A percentile compares a stretch with the other conserved stretches of the same genome.
These are phyloP conservation scores for Bucco capensis DNA, from an alignment of 2,113 vertebrate species.

Conservation along the genomic window DNA sequence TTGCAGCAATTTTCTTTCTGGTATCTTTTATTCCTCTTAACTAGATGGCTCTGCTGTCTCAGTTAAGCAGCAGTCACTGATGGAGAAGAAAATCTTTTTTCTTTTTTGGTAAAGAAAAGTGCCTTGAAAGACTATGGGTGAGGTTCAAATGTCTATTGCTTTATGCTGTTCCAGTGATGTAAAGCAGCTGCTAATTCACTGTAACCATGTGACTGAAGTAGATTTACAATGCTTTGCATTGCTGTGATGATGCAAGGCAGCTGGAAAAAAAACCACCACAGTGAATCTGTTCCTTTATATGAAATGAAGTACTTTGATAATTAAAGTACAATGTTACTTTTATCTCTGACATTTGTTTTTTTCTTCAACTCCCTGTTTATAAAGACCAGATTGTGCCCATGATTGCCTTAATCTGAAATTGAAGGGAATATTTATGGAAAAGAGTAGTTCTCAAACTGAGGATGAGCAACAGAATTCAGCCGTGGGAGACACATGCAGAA, in stretches of 20 bases:
- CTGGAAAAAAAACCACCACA: slow-evolving; percentile 26
- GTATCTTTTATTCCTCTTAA: not conserved
- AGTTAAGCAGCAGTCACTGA: not conserved
- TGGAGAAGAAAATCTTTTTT: not conserved
- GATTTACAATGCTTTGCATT: not conserved
- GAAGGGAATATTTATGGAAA: not conserved
- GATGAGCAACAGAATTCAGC: not conserved
- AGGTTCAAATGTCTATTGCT: not conserved
- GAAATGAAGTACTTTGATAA: slow-evolving; percentile 25
- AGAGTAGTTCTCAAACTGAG: not conserved
- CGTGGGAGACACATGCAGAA: not conserved
- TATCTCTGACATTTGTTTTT: slow-evolving; percentile 21
- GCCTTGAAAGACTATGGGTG: not conserved
- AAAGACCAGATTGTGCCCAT: not conserved
- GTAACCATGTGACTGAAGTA: not conserved
- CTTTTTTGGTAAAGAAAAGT: not conserved
- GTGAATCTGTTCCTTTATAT: not conserved
- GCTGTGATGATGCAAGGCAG: slow-evolving; percentile 2
- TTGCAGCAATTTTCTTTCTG: not conserved
- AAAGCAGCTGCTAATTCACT: slow-evolving; percentile 20
- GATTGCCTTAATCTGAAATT: slow-evolving; percentile 14
- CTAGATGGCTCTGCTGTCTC: not conserved
- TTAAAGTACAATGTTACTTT: slow-evolving; percentile 30
- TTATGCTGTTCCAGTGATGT: slow-evolving; percentile 15
- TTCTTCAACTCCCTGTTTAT: slow-evolving; percentile 13